phyloP scores from a whole-genome alignment of 2,113 vertebrate genomes.

The Marmota monax region DNA sequence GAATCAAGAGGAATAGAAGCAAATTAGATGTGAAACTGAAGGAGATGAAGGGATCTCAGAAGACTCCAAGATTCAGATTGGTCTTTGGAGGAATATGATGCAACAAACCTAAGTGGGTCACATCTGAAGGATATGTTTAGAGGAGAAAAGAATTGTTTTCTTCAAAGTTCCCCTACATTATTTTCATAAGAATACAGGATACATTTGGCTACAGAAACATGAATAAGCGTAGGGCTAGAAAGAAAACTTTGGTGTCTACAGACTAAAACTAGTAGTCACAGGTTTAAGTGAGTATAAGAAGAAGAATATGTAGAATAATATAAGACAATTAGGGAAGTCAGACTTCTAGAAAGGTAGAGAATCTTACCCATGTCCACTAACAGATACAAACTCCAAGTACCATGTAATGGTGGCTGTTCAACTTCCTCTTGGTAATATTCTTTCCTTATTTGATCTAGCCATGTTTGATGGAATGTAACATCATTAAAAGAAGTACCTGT shows the following conservation, averaged over 20 bases:
- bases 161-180: not conserved
- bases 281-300: not conserved
- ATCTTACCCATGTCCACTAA: not conserved
- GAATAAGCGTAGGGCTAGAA: not conserved
- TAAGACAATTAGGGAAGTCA: not conserved
- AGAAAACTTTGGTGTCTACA: not conserved
- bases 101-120: not conserved
- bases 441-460: not conserved
- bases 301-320: not conserved
- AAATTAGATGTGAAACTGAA: not conserved
- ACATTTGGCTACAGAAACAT: not conserved
- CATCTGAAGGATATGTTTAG: not conserved
- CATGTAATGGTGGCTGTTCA: not conserved
- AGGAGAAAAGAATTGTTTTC: not conserved
- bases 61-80: not conserved
- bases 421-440: not conserved
- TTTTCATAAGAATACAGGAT: not conserved
- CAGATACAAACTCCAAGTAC: not conserved
- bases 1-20: not conserved
- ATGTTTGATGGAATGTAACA: not conserved
- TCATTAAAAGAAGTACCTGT: not conserved
- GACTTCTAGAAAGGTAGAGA: not conserved
- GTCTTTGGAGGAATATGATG: not conserved
- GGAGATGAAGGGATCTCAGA: not conserved
- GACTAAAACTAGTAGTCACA: not conserved